phyloP scores from a whole-genome alignment of 1,140 invertebrate species.

The Drosophila bocqueti region DNA sequence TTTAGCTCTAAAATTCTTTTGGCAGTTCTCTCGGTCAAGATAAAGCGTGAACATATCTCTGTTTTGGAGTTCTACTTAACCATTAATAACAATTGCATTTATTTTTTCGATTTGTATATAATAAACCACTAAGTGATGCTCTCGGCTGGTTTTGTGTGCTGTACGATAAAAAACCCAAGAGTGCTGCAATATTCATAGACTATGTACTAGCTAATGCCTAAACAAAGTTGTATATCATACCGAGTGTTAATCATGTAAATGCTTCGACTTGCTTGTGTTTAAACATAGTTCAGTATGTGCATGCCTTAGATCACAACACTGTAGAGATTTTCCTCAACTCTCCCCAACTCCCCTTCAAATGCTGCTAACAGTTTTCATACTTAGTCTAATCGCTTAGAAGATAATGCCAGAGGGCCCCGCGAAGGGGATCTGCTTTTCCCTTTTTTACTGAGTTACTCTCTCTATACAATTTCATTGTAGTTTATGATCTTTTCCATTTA shows the following conservation, averaged over 20 bases:
- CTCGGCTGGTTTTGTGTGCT: slow-evolving; percentile 45
- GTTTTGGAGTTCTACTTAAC: slow-evolving; percentile 54
- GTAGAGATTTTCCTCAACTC: slow-evolving; percentile 70
- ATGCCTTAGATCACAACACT: slow-evolving; percentile 80
- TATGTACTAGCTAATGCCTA: slow-evolving; percentile 40
- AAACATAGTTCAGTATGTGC: slow-evolving; percentile 78
- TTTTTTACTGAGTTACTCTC: slow-evolving; percentile 21
- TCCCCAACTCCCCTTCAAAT: slow-evolving; percentile 38
- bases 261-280: slow-evolving; percentile 55
- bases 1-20: slow-evolving; percentile 59
- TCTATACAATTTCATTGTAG: slow-evolving; percentile 79
- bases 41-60: slow-evolving; percentile 56
- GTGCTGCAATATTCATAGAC: slow-evolving; percentile 40
- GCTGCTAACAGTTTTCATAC: slow-evolving; percentile 56
- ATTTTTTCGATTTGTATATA: slow-evolving; percentile 18
- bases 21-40: slow-evolving; percentile 63
- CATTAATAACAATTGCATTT: slow-evolving; percentile 70
- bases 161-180: slow-evolving; percentile 57
- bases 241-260: slow-evolving; percentile 49
- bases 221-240: slow-evolving; percentile 29
- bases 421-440: slow-evolving; percentile 9
- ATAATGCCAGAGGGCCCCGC: slow-evolving; percentile 36
- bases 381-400: slow-evolving; percentile 52
- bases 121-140: slow-evolving; percentile 73
- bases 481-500: slow-evolving; percentile 63